phyloP scores from a whole-genome alignment of 2,888 invertebrate species.

The Linnaemya tessellans region DNA sequence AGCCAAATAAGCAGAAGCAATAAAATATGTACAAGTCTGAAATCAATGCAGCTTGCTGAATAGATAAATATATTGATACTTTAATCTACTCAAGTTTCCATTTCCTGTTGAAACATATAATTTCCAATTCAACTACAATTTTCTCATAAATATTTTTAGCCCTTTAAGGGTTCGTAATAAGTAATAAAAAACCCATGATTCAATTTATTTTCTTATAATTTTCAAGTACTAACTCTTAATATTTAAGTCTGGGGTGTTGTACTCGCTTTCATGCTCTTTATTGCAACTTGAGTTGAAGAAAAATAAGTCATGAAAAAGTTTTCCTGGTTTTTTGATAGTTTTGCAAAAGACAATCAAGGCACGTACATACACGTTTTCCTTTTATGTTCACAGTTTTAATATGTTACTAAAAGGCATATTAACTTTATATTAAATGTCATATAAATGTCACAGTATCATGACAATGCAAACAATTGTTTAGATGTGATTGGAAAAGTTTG shows the following conservation, averaged over 20 bases:
- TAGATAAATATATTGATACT: background rate
- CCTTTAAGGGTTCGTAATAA: background rate
- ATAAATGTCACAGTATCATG: slow-evolving; percentile 64
- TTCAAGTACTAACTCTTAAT: slow-evolving; percentile 42
- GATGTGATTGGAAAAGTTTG: slow-evolving; percentile 8
- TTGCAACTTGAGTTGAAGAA: background rate
- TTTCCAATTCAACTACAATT: background rate
- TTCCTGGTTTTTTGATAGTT: slow-evolving; percentile 4
- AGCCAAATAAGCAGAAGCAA: no score
- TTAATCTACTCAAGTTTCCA: background rate
- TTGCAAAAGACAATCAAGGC: slow-evolving; percentile 5
- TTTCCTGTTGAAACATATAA: background rate
- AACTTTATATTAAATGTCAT: slow-evolving; percentile 65
- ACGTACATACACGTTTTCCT: background rate
- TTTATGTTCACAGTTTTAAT: slow-evolving; percentile 15
- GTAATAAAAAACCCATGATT: slow-evolving; percentile 68
- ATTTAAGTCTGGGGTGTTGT: slow-evolving; percentile 29
- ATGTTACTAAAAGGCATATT: slow-evolving; percentile 54
- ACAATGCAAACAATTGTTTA: slow-evolving; percentile 38
- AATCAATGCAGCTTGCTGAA: slow-evolving; percentile 35
- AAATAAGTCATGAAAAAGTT: slow-evolving; percentile 43
- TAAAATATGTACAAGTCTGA: no score
- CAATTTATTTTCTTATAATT: slow-evolving; percentile 64
- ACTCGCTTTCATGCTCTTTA: slow-evolving; percentile 16
- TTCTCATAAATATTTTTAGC: background rate